These are phyloP conservation scores for Aphodius granarius DNA, from an alignment of 2,888 invertebrate species.

Conservation along the genomic window DNA sequence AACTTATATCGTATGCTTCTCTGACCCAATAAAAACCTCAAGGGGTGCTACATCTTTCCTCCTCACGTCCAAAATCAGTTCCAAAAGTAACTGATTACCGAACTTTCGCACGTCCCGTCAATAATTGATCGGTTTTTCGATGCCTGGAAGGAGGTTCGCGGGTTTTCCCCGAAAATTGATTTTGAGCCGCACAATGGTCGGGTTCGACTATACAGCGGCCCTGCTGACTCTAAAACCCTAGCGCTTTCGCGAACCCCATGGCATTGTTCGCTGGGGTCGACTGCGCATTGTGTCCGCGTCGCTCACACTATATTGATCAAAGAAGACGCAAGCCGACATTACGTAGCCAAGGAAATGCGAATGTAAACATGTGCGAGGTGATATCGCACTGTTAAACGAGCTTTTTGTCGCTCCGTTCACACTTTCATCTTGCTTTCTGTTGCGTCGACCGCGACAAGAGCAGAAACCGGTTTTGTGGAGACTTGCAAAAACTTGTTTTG, in stretches of 20 bases:
- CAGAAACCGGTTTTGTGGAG: neutral
- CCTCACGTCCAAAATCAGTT: neutral
- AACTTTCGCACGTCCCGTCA: neutral
- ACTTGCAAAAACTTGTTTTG: neutral
- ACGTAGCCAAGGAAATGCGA: slow-evolving; percentile 35
- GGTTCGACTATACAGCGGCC: slow-evolving; percentile 8
- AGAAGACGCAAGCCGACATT: slow-evolving; percentile 29
- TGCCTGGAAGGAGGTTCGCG: neutral
- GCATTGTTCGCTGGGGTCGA: slow-evolving; percentile 27
- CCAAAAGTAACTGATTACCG: neutral
- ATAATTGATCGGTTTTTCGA: neutral
- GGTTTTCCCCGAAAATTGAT: neutral
- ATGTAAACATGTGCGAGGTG: slow-evolving; percentile 31
- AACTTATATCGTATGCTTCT: too few species aligned
- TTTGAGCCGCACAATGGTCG: neutral
- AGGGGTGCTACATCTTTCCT: neutral
- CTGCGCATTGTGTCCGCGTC: slow-evolving; percentile 31
- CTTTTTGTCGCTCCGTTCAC: slow-evolving; percentile 1
- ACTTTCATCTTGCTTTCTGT: neutral
- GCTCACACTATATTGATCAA: slow-evolving; percentile 34
- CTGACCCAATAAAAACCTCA: too few species aligned
- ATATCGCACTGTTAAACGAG: slow-evolving; percentile 7
- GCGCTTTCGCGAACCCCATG: neutral
- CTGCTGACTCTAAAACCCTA: neutral
- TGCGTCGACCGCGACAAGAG: neutral